Percentiles rank a stretch among this genome's conserved stretches.
These are phyloP conservation scores for Nixonia krombeini DNA, from an alignment of 1,140 invertebrate genomes.

Conservation along the genomic window DNA sequence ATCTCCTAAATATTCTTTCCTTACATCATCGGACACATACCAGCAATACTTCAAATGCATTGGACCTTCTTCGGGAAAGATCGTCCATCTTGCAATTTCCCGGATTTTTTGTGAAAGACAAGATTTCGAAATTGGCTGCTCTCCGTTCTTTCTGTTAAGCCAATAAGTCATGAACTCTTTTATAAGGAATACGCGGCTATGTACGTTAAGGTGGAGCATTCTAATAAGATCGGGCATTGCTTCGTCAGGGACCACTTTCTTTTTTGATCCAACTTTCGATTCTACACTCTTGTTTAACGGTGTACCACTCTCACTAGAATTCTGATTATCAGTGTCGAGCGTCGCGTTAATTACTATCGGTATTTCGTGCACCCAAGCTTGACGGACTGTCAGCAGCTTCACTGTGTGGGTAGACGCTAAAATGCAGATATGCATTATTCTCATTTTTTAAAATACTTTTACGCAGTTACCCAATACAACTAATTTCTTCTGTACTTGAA, in stretches of 20 bases:
- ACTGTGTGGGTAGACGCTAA: conserved; percentile 58
- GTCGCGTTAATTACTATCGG: conserved; percentile 54
- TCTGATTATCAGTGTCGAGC: conserved; percentile 49
- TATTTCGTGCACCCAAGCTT: conserved; percentile 65
- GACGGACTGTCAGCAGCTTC: conserved; percentile 60
- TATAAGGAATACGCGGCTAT: conserved; percentile 74
- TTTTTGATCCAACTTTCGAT: conserved; percentile 51
- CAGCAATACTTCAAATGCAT: conserved; percentile 77
- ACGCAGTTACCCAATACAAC: too few relatives aligned
- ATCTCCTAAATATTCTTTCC: conserved; percentile 73
- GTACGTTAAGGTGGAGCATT: conserved; percentile 78
- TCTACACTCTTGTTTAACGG: conserved; percentile 11
- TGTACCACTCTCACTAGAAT: conserved; percentile 27
- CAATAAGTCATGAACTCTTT: conserved; percentile 78
- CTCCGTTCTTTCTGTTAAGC: conserved; percentile 55
- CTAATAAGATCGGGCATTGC: conserved; percentile 78
- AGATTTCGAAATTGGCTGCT: conserved; percentile 63
- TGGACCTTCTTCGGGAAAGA: conserved; percentile 73
- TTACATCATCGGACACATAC: conserved; percentile 76
- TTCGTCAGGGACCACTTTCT: conserved; percentile 72
- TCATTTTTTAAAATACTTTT: too few relatives aligned
- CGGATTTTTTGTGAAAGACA: conserved; percentile 74
- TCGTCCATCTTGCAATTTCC: conserved; percentile 75
- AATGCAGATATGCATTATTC: conserved; percentile 32
- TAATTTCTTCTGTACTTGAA: background rate